A percentile compares a stretch with the other conserved stretches of the same genome.
phyloP scores from a whole-genome alignment of 2,113 vertebrate genomes.

The Petrocephalus zakoni region DNA sequence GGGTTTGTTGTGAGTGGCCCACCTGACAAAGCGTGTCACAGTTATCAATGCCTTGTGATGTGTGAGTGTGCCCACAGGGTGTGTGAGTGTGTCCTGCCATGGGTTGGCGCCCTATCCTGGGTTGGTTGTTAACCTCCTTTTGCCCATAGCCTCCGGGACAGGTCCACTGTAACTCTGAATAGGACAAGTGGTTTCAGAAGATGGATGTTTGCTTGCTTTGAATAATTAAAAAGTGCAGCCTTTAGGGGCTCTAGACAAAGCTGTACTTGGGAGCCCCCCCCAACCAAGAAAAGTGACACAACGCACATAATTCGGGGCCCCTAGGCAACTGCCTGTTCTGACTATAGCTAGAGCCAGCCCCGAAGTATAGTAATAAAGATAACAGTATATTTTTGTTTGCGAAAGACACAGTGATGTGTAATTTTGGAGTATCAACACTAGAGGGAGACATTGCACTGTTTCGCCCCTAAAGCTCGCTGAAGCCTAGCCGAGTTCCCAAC shows the following conservation, averaged over 20 bases:
- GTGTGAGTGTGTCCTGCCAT: no score
- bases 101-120: no score
- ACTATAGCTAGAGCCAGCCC: background rate
- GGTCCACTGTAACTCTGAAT: no score
- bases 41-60: no score
- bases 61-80: no score
- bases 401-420: background rate
- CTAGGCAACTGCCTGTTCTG: background rate
- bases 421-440: background rate
- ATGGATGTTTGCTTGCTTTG: no score
- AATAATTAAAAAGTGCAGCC: background rate
- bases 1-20: no score
- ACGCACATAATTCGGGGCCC: background rate
- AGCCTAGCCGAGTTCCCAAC: background rate
- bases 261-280: no score
- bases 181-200: no score
- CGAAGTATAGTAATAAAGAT: background rate
- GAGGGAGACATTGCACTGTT: slow-evolving; percentile 1
- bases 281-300: background rate
- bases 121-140: no score
- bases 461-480: background rate
- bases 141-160: no score
- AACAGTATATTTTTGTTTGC: background rate
- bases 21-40: no score
- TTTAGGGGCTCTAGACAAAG: background rate